Conservation (phyloP, 2,113 vertebrate genomes). For the Egretta garzetta region DNA sequence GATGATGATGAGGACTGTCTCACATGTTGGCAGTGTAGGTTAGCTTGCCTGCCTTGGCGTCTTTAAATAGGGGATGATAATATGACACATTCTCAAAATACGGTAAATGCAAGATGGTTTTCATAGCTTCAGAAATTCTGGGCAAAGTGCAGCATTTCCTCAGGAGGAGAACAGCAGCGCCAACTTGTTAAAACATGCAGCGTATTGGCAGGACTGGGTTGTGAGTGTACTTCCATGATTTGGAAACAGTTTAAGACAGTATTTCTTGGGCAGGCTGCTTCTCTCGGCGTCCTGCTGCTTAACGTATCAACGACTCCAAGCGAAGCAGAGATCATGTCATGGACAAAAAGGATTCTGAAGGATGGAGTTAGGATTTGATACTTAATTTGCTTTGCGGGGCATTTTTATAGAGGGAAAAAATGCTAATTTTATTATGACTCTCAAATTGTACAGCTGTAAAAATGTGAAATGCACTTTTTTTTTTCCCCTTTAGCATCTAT, state of each 20-base stretch:
- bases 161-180: neutral
- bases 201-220: neutral
- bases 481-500: neutral
- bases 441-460: neutral
- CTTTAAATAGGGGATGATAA: neutral
- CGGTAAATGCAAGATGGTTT: neutral
- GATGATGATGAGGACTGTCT: fast-evolving
- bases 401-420: neutral
- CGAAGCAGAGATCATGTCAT: neutral
- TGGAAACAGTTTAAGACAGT: neutral
- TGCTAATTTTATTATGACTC: neutral
- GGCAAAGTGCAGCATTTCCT: neutral
- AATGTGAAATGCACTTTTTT: neutral
- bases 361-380: neutral
- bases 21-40: neutral
- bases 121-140: neutral
- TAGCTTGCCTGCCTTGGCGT: neutral
- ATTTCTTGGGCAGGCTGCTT: neutral
- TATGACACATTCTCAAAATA: neutral
- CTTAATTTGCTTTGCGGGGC: neutral
- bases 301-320: fast-evolving
- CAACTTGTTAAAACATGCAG: neutral
- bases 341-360: neutral
- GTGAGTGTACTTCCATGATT: neutral
- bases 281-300: neutral